Evolutionary conservation across 2,888 invertebrate genomes (phyloP).

Genomic region (Acanthosoma haemorrhoidale): DNA sequence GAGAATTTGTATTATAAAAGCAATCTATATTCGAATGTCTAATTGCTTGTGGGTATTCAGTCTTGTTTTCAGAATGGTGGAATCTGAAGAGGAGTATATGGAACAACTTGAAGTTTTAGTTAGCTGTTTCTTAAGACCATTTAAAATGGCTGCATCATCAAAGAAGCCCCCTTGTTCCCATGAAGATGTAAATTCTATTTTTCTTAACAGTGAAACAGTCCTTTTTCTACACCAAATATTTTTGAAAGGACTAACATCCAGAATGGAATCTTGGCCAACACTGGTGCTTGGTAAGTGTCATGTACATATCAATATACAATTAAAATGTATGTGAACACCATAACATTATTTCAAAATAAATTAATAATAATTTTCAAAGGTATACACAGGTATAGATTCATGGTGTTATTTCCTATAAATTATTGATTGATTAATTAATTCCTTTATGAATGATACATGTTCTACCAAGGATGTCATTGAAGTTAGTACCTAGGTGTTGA

Average conservation of each 20-base stretch:
- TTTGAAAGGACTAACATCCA: constrained; percentile 81
- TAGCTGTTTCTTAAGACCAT: constrained; percentile 80
- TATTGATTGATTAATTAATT: no score
- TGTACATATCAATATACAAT: no score
- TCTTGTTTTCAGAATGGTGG: constrained; percentile 84
- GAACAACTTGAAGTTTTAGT: constrained; percentile 81
- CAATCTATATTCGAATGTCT: no score
- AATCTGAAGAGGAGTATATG: constrained; percentile 87
- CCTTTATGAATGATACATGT: no score
- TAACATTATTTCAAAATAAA: no score
- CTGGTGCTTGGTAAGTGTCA: constrained; percentile 70
- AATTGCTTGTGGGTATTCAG: constrained; percentile 47
- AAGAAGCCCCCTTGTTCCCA: constrained; percentile 89
- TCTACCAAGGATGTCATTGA: no score
- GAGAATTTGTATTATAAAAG: no score
- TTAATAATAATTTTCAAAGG: no score
- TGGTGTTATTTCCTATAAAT: no score
- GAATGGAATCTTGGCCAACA: constrained; percentile 91
- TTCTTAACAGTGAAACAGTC: constrained; percentile 86
- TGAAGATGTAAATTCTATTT: constrained; percentile 90
- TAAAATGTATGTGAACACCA: no score
- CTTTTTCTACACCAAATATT: constrained; percentile 91
- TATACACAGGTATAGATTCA: no score
- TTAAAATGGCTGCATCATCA: constrained; percentile 90
- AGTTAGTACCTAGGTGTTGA: no score